Evolutionary conservation across 1,140 invertebrate genomes (phyloP).

Genomic region (Homarus americanus): DNA sequence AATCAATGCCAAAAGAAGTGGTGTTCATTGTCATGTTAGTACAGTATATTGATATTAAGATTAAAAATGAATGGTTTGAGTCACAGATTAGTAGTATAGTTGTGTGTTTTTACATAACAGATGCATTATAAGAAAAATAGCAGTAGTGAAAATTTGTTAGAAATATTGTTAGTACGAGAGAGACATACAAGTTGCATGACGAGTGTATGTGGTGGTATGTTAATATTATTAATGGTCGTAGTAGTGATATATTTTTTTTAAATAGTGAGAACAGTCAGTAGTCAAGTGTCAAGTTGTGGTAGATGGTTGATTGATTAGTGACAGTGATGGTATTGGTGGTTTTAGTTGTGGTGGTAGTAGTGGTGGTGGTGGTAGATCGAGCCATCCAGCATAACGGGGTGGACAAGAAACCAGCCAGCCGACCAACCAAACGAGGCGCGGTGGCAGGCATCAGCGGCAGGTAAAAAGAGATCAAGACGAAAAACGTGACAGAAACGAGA

Average conservation of each 20-base stretch:
- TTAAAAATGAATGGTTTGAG: neutral
- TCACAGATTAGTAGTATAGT: neutral
- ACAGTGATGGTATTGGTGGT: constrained; percentile 34
- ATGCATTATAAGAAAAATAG: neutral
- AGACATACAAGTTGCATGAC: neutral
- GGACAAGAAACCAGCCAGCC: constrained; percentile 68
- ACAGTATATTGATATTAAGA: neutral
- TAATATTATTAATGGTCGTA: constrained; percentile 28
- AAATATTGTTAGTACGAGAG: neutral
- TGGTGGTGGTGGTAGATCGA: constrained; percentile 72
- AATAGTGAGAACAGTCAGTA: constrained; percentile 31
- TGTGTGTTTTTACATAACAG: neutral
- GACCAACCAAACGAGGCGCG: constrained; percentile 64
- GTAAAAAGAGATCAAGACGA: constrained; percentile 72
- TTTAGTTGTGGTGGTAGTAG: constrained; percentile 49
- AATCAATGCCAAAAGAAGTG: neutral
- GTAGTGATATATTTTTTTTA: constrained; percentile 38
- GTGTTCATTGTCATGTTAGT: constrained; percentile 1
- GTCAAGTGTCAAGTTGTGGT: constrained; percentile 42
- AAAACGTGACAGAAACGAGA: constrained; percentile 72
- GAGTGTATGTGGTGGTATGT: neutral
- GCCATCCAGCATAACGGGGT: constrained; percentile 72
- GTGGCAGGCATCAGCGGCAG: constrained; percentile 71
- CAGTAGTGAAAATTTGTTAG: neutral
- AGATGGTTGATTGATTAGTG: constrained; percentile 40